phyloP scores from a whole-genome alignment of 2,797 vertebrate genomes.

The Trachops cirrhosus region DNA sequence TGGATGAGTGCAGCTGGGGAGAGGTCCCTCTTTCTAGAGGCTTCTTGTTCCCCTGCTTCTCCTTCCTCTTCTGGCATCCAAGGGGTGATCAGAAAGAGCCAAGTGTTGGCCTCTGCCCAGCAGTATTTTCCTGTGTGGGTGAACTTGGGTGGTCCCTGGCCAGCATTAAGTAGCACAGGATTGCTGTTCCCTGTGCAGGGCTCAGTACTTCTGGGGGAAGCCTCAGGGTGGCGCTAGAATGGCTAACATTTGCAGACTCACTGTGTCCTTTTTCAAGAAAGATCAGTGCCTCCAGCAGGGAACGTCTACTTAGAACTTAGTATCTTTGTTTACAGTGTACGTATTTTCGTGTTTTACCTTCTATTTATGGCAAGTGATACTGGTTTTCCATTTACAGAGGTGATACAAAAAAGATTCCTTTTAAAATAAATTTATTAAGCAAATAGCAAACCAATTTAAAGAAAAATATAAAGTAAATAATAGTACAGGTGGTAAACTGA shows the following conservation, averaged over 20 bases:
- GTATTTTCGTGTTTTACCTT: slow-evolving; percentile 3
- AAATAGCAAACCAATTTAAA: slow-evolving; percentile 7
- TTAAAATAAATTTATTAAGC: slow-evolving; percentile 57
- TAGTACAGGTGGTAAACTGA: not conserved
- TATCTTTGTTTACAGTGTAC: not conserved
- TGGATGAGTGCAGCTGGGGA: not conserved
- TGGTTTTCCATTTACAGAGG: slow-evolving; percentile 50
- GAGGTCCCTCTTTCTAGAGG: not conserved
- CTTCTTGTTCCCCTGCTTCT: not conserved
- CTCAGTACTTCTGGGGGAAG: not conserved
- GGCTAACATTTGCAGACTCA: not conserved
- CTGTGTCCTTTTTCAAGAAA: not conserved
- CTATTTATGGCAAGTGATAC: not conserved
- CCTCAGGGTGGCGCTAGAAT: not conserved
- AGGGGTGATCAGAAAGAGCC: not conserved
- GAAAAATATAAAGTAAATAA: slow-evolving; percentile 34
- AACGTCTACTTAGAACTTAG: not conserved
- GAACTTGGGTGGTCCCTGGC: not conserved
- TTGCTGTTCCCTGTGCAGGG: too few relatives aligned
- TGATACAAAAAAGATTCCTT: slow-evolving; percentile 18
- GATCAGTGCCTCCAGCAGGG: not conserved
- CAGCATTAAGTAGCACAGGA: not conserved
- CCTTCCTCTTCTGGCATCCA: not conserved
- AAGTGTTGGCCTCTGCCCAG: not conserved
- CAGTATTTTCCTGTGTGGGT: not conserved